These are phyloP conservation scores for Prunella himalayana DNA, from an alignment of 2,113 vertebrate species.

Conservation along the genomic window DNA sequence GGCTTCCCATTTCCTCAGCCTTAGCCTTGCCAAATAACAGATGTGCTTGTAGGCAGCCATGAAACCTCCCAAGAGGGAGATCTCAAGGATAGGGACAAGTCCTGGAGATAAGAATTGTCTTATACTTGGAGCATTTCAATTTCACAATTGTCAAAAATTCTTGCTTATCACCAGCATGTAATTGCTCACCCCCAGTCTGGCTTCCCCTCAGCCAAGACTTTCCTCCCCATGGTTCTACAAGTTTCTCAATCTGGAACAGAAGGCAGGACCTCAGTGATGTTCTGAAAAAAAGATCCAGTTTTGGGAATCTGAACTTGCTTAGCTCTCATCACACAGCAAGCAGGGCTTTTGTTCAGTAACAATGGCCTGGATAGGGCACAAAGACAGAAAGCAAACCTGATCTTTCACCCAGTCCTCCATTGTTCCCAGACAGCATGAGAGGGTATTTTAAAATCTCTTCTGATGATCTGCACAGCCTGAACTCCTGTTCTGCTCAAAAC, in stretches of 20 bases:
- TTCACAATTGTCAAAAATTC: neutral
- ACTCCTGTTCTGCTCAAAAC: neutral
- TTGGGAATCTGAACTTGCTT: neutral
- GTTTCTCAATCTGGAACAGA: neutral
- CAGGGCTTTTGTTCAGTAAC: neutral
- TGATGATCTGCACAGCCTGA: neutral
- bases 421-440: slow-evolving; percentile 30
- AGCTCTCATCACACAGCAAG: neutral
- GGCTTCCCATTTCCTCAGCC: neutral
- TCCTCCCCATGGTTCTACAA: neutral
- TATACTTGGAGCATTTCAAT: neutral
- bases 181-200: neutral
- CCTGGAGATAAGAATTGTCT: neutral
- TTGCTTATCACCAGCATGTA: neutral
- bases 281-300: neutral
- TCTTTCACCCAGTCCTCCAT: neutral
- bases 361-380: neutral
- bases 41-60: neutral
- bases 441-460: slow-evolving; percentile 10
- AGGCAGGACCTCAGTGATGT: neutral
- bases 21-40: neutral
- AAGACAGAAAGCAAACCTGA: neutral
- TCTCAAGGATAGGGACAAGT: neutral
- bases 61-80: rapidly evolving
- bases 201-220: neutral